These are phyloP conservation scores for Agrotis clavis DNA, from an alignment of 2,888 invertebrate species.

Conservation along the genomic window DNA sequence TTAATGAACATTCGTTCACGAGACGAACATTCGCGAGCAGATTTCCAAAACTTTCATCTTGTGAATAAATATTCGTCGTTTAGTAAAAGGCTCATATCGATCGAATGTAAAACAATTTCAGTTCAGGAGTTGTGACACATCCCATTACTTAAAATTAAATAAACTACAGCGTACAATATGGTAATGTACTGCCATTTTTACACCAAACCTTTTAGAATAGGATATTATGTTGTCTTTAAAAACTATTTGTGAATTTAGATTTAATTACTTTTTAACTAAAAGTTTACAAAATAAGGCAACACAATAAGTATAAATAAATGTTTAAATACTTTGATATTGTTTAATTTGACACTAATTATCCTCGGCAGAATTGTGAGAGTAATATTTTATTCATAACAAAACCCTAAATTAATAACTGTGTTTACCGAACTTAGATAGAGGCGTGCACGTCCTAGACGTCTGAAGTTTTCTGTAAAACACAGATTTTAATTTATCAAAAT, in stretches of 20 bases:
- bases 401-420: too few relatives aligned
- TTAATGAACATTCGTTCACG: neutral
- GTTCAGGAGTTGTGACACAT: neutral
- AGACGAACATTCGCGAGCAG: neutral
- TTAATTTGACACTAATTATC: conserved; percentile 15
- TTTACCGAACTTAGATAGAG: too few relatives aligned
- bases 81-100: neutral
- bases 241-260: conserved; percentile 28
- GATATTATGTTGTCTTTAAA: conserved; percentile 41
- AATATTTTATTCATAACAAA: neutral
- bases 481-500: too few relatives aligned
- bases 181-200: conserved; percentile 70
- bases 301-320: conserved; percentile 28
- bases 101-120: neutral
- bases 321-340: conserved; percentile 30
- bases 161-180: conserved; percentile 43
- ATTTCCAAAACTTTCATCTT: neutral
- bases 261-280: conserved; percentile 27
- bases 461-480: too few relatives aligned
- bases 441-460: too few relatives aligned
- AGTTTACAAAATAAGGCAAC: conserved; percentile 32
- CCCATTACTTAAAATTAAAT: neutral
- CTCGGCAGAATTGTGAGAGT: neutral
- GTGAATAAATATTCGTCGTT: neutral
- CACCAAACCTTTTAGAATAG: conserved; percentile 68